Conservation (phyloP, 1,140 invertebrate genomes). For the Batillaria attramentaria region DNA sequence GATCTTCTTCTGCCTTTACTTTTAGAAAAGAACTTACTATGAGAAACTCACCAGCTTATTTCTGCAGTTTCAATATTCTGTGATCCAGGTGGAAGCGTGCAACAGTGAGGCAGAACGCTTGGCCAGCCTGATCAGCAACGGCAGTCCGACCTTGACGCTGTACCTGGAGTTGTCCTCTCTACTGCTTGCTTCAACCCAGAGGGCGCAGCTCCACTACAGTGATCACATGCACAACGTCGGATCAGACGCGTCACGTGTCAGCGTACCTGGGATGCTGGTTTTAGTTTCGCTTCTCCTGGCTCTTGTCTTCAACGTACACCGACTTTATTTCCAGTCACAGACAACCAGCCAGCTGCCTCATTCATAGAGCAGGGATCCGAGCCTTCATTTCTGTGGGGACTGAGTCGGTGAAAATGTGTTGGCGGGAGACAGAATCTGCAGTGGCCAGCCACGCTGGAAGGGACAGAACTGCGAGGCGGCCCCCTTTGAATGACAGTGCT, state of each 20-base stretch:
- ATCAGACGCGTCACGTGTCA: neutral
- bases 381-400: neutral
- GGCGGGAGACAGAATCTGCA: neutral
- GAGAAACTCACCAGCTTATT: too few species aligned
- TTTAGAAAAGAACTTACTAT: too few species aligned
- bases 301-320: too few species aligned
- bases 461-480: too few species aligned
- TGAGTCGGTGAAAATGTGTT: neutral
- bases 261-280: too few species aligned
- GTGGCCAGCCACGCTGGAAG: too few species aligned
- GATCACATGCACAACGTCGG: constrained; percentile 10
- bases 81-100: constrained; percentile 84
- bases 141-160: constrained; percentile 59
- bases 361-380: too few species aligned
- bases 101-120: constrained; percentile 88
- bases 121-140: constrained; percentile 79
- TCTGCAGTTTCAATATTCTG: neutral
- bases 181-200: constrained; percentile 54
- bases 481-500: too few species aligned
- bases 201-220: constrained; percentile 32
- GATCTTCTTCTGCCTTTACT: too few species aligned
- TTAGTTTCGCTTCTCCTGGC: too few species aligned
- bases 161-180: constrained; percentile 63
- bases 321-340: too few species aligned
- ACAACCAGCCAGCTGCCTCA: too few species aligned